These are phyloP conservation scores for Tachycineta bicolor DNA, from an alignment of 2,113 vertebrate species.

Conservation along the genomic window DNA sequence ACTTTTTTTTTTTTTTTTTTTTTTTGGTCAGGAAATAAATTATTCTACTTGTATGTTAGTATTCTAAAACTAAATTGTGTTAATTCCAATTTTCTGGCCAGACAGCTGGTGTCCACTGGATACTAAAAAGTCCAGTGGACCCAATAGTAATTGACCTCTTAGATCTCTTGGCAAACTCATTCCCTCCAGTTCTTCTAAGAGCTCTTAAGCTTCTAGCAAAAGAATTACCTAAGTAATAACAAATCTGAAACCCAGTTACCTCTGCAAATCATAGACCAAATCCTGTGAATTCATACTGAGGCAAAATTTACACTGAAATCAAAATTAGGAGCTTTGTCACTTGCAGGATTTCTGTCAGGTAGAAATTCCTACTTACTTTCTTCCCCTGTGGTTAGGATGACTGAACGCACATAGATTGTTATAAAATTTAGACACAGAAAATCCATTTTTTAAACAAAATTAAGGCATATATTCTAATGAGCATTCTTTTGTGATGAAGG, in stretches of 20 bases:
- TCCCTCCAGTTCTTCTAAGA: background rate
- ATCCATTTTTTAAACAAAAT: background rate
- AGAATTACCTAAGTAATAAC: background rate
- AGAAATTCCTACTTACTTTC: background rate
- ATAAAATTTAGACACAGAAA: background rate
- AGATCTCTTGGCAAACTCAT: background rate
- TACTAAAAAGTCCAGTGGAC: background rate
- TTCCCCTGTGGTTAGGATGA: background rate
- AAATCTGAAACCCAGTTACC: background rate
- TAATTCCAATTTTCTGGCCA: background rate
- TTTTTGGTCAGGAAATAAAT: background rate
- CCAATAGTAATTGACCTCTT: background rate
- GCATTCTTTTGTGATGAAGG: background rate
- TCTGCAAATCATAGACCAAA: background rate
- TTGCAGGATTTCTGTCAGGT: background rate
- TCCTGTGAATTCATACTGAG: background rate
- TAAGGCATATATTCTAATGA: background rate
- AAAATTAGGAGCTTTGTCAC: slow-evolving; percentile 10
- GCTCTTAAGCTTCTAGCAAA: background rate
- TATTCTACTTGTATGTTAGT: background rate
- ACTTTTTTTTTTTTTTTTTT: background rate
- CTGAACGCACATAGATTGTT: background rate
- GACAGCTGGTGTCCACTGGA: background rate
- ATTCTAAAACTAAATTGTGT: background rate
- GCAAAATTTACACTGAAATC: background rate